Percentiles rank a stretch among this genome's conserved stretches.
Conservation (phyloP, 1,140 invertebrate species). For the Centruroides sculpturatus region DNA sequence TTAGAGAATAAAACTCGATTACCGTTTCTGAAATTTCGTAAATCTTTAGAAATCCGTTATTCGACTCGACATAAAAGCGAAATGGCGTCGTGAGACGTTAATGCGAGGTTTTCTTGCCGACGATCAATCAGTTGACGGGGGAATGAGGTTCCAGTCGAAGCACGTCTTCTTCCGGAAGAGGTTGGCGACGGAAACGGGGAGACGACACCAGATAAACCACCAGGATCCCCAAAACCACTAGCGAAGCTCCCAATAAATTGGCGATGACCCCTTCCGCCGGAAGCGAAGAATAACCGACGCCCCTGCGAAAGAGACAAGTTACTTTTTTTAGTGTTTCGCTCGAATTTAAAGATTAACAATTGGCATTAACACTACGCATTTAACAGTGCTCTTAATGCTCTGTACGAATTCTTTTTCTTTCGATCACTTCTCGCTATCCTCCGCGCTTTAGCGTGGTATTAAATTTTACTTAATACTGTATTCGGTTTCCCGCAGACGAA, state of each 20-base stretch:
- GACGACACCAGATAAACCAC: constrained; percentile 60
- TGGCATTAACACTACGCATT: background rate
- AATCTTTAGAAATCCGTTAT: no score
- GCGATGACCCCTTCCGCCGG: constrained; percentile 48
- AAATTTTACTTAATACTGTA: no score
- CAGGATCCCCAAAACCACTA: constrained; percentile 51
- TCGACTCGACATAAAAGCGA: no score
- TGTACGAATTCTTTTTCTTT: background rate
- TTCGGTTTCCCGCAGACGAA: no score
- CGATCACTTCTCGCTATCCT: background rate
- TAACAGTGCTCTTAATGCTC: background rate
- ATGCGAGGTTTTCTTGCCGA: no score
- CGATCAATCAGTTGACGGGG: background rate
- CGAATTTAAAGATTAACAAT: background rate
- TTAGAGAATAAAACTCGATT: no score
- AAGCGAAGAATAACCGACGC: constrained; percentile 32
- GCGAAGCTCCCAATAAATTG: constrained; percentile 57
- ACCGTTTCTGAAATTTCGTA: no score
- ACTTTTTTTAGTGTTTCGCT: constrained; percentile 1
- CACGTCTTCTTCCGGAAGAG: constrained; percentile 57
- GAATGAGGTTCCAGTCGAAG: constrained; percentile 31
- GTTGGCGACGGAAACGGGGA: constrained; percentile 49
- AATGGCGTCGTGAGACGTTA: no score
- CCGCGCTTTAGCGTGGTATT: no score
- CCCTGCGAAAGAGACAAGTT: constrained; percentile 2